Conservation (phyloP, 2,797 vertebrate genomes). For the Pseudotriccus pelzelni region DNA sequence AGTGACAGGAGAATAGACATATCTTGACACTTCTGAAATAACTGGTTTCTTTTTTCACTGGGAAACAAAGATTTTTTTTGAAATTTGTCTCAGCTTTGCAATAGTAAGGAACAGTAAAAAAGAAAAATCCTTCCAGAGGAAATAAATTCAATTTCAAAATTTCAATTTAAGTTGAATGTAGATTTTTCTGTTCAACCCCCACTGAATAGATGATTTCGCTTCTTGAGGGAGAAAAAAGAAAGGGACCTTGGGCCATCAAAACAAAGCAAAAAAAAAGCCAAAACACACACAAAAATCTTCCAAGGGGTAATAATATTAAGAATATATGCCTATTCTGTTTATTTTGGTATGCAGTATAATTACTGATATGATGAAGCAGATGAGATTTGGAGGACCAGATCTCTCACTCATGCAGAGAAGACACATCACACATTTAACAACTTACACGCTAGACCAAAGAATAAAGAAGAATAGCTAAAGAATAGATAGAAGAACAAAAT, state of each 20-base stretch:
- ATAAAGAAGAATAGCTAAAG: not conserved
- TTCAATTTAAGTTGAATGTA: not conserved
- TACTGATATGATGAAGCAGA: not conserved
- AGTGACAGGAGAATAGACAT: not conserved
- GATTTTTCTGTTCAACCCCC: not conserved
- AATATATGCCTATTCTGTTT: not conserved
- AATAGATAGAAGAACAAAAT: not conserved
- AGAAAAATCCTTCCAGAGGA: not conserved
- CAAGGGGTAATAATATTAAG: not conserved
- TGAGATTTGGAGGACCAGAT: not conserved
- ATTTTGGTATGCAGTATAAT: not conserved
- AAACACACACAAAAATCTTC: not conserved
- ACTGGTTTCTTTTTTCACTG: not conserved
- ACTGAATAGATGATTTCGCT: not conserved
- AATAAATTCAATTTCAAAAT: not conserved
- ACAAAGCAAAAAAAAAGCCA: not conserved
- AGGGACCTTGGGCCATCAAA: not conserved
- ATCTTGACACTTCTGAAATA: not conserved
- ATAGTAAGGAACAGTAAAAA: not conserved
- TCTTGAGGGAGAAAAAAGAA: not conserved
- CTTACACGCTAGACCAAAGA: not conserved
- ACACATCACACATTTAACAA: not conserved
- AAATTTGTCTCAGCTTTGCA: conserved; percentile 13
- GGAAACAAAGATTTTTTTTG: not conserved
- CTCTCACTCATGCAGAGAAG: not conserved